phyloP scores from a whole-genome alignment of 2,797 vertebrate species.

The Synaphobranchus kaupii region DNA sequence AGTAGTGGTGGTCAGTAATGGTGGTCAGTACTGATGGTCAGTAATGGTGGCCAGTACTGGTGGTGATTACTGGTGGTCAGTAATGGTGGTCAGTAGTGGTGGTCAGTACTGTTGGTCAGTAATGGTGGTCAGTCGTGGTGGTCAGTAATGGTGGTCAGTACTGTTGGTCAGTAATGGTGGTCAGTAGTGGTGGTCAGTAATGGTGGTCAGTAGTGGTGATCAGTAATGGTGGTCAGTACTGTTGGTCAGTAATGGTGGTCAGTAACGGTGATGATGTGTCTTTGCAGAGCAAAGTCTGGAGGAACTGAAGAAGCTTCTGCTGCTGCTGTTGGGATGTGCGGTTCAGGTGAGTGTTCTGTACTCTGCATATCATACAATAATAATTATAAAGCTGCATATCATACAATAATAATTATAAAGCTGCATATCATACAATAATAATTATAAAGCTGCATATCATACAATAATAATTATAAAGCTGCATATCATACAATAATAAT shows the following conservation, averaged over 20 bases:
- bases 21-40: neutral
- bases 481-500: too few species aligned
- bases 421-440: too few species aligned
- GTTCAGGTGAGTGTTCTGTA: conserved; percentile 39
- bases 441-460: too few species aligned
- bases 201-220: too few species aligned
- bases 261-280: conserved; percentile 5
- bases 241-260: neutral
- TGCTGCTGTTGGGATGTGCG: conserved; percentile 85
- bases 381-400: neutral
- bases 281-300: conserved; percentile 87
- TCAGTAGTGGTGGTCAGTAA: too few species aligned
- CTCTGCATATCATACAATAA: neutral
- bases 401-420: too few species aligned
- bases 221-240: neutral
- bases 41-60: neutral
- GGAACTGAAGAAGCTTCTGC: conserved; percentile 89
- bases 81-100: neutral
- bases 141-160: neutral
- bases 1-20: neutral
- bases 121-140: neutral
- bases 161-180: neutral
- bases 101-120: neutral
- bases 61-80: neutral
- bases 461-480: too few species aligned